Conservation (phyloP, 1,140 invertebrate genomes). For the Magallana ariakensis region DNA sequence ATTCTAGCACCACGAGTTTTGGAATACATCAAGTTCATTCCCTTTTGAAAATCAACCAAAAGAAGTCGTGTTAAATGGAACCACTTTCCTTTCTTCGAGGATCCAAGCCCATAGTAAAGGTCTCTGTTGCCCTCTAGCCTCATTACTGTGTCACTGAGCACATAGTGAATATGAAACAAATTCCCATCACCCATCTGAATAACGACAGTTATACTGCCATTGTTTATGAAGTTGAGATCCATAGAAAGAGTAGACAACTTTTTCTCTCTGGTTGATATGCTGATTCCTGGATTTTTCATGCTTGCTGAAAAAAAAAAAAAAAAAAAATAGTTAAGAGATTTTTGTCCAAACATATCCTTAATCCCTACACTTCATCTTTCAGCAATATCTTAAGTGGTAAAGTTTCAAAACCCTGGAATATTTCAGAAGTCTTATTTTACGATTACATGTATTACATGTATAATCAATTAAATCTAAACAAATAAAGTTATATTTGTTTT, state of each 20-base stretch:
- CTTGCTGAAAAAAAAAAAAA: constrained; percentile 80
- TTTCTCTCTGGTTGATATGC: constrained; percentile 85
- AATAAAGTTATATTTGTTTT: not conserved
- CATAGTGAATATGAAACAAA: constrained; percentile 90
- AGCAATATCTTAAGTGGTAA: too few relatives aligned
- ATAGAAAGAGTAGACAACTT: constrained; percentile 84
- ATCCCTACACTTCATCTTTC: too few relatives aligned
- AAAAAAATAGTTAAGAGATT: constrained; percentile 11
- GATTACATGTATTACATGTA: too few relatives aligned
- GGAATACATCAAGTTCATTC: constrained; percentile 82
- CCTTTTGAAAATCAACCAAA: constrained; percentile 94
- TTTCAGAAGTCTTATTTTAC: too few relatives aligned
- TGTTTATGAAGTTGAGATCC: constrained; percentile 86
- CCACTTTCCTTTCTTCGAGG: constrained; percentile 85
- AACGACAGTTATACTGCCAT: constrained; percentile 89
- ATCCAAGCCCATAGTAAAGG: constrained; percentile 92
- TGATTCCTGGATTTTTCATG: constrained; percentile 84
- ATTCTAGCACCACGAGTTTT: constrained; percentile 68
- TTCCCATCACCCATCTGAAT: constrained; percentile 87
- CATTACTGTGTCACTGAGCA: constrained; percentile 87
- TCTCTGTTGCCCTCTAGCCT: constrained; percentile 86
- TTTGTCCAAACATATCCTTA: too few relatives aligned
- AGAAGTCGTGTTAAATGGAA: constrained; percentile 91
- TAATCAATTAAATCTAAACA: too few relatives aligned
- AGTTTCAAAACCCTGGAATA: too few relatives aligned